A percentile compares a stretch with the other conserved stretches of the same genome.
Conservation (phyloP, 2,797 vertebrate species). For the Hemibagrus guttatus region DNA sequence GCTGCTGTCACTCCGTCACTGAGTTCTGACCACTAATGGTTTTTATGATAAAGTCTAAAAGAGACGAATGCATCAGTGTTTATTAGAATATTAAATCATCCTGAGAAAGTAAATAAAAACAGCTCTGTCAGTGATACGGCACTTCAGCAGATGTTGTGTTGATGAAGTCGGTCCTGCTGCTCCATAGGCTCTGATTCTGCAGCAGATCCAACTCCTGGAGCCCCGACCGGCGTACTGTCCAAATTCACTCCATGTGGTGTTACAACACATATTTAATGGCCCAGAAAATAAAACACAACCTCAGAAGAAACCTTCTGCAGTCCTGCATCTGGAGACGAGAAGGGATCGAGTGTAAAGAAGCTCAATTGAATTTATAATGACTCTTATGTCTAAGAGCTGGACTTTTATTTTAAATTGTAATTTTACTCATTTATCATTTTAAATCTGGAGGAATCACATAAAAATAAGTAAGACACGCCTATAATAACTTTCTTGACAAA, state of each 20-base stretch:
- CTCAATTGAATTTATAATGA: background rate
- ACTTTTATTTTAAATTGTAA: background rate
- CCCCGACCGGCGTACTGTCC: constrained; percentile 49
- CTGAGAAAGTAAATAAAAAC: background rate
- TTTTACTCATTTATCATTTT: background rate
- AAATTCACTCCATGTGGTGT: constrained; percentile 61
- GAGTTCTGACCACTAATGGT: background rate
- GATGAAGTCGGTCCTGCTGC: background rate
- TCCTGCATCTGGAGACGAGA: background rate
- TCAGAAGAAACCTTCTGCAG: background rate
- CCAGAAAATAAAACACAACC: constrained; percentile 24
- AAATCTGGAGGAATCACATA: background rate
- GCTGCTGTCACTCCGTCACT: background rate
- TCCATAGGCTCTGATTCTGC: background rate
- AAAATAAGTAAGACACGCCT: no score
- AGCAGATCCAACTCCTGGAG: constrained; percentile 2
- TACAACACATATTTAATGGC: constrained; percentile 12
- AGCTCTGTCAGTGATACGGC: background rate
- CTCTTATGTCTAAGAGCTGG: background rate
- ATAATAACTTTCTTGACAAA: background rate
- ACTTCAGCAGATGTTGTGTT: constrained; percentile 26
- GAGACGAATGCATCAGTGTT: background rate
- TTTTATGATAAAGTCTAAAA: background rate
- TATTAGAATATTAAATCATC: background rate
- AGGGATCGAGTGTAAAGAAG: background rate